These are phyloP conservation scores for Chamaea fasciata DNA, from an alignment of 2,113 vertebrate species.

Conservation along the genomic window DNA sequence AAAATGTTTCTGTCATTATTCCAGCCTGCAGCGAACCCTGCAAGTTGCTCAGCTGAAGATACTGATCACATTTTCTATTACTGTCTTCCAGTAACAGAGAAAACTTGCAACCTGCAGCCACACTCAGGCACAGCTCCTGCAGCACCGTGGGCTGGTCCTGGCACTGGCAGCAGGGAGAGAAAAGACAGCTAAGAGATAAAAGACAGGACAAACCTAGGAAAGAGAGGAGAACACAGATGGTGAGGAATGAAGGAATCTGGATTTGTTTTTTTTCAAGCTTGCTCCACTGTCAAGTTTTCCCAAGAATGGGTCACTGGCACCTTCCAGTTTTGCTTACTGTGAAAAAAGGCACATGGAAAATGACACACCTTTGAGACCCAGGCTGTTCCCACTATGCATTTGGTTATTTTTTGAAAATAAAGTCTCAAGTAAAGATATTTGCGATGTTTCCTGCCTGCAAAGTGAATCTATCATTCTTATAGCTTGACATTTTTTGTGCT, in stretches of 20 bases:
- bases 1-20: not conserved
- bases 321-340: not conserved
- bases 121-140: not conserved
- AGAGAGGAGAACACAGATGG: not conserved
- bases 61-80: fast-evolving
- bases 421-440: not conserved
- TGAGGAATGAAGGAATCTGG: not conserved
- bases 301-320: not conserved
- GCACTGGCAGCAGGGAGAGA: not conserved
- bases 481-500: not conserved
- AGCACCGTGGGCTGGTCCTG: not conserved
- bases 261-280: not conserved
- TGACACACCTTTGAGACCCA: not conserved
- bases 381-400: not conserved
- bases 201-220: not conserved
- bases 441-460: not conserved
- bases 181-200: not conserved
- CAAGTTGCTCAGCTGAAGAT: not conserved
- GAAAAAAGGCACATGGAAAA: not conserved
- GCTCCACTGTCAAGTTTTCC: not conserved
- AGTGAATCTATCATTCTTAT: not conserved
- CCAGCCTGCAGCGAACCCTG: not conserved
- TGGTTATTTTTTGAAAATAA: not conserved
- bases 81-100: not conserved
- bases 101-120: not conserved